Base-by-base conservation (phyloP, 2,888 invertebrate genomes). In the Macrophya annulata region DNA sequence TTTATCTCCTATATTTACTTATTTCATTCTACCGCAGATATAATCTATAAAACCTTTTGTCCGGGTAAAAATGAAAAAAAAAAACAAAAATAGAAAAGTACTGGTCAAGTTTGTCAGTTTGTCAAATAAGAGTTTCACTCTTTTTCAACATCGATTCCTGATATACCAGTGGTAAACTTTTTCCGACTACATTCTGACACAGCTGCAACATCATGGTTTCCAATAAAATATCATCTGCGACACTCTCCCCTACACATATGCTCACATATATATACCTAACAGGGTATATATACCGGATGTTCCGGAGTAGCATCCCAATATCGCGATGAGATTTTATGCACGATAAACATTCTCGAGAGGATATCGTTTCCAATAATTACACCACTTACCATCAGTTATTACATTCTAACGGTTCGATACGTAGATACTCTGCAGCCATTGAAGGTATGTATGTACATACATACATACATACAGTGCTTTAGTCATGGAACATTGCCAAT, bases 401-500 rank as follows among this genome's bases (percentile, higher is more conserved):
- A 68, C 37, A 37, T 37, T 68, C 68, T 4, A 68, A 37, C 68
- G 37, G 17, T 37, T 68, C 68, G 17, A 37, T 17, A 68, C 37
- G 12, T 68, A 25, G 25, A 37, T 68, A 12, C 17, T 17, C n/a
- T n/a, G n/a, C 17, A 68, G 37, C 37, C 37, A 37, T 68, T 17
- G 5, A 17, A 68, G 1, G 48, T 15, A 48, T 31, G 3, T n/a
- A n/a, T n/a, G n/a, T n/a, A n/a, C n/a, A n/a, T n/a, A n/a, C n/a
- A n/a, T n/a, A n/a, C n/a, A n/a, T n/a, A n/a, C 3, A 3, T 31
- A 31, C 31, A 37, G 37, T 37, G 68, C 17, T 12, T 37, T 25
- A 68, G 68, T 68, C 68, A 68, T 68, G 68, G 68, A 68, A 68
- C 31, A 68, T 68, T 68, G 68, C 68, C 68, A 68, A 37, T 68